A percentile compares a stretch with the other conserved stretches of the same genome.
phyloP scores from a whole-genome alignment of 1,140 invertebrate genomes.

The Temnothorax nylanderi region DNA sequence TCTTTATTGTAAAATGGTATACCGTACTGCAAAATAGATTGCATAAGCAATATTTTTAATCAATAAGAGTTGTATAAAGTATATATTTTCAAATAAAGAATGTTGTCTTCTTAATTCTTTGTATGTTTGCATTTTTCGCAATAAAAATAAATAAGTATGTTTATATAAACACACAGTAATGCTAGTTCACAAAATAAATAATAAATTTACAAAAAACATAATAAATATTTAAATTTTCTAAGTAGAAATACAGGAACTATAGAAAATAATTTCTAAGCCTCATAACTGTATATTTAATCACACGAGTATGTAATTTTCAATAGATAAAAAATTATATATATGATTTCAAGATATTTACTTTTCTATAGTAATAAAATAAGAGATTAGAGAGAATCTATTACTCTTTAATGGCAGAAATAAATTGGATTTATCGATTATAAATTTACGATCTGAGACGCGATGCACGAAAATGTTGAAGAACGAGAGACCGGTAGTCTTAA shows the following conservation, averaged over 20 bases:
- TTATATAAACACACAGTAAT: background rate
- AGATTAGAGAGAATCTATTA: background rate
- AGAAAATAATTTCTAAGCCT: background rate
- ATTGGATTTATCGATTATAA: background rate
- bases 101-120: background rate
- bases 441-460: background rate
- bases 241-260: background rate
- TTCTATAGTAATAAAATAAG: background rate
- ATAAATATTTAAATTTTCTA: constrained; percentile 6
- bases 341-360: background rate
- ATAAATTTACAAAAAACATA: background rate
- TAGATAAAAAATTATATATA: background rate
- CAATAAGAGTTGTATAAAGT: background rate
- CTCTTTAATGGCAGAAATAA: background rate
- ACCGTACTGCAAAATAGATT: constrained; percentile 57
- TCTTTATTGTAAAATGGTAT: constrained; percentile 52
- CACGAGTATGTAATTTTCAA: background rate
- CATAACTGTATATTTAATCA: background rate
- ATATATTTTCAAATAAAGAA: background rate
- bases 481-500: constrained; percentile 68
- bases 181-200: background rate
- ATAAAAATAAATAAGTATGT: background rate
- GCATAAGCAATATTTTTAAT: constrained; percentile 17
- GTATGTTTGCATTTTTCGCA: background rate
- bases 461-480: constrained; percentile 64